Evolutionary conservation across 1,140 invertebrate species (phyloP), one percentile per base, ranked within the genome.

Genomic region (Procambarus virginalis): DNA sequence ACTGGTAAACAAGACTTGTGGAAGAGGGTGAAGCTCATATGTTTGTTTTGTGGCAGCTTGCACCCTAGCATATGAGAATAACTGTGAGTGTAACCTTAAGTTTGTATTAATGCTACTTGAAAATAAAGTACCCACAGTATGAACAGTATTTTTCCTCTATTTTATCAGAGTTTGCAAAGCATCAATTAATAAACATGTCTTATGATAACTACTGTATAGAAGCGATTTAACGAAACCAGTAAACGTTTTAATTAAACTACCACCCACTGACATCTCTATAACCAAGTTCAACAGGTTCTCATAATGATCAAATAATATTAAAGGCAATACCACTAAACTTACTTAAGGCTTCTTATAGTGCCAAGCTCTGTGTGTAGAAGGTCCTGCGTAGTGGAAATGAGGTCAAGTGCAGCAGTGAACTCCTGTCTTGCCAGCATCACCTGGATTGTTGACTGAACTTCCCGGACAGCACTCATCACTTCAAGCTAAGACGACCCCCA

Each of bases 391-490:
- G 98, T 98, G 86, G 97, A 96, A 92, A 99, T 99, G 76, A 99
- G 95, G 95, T 99, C 99, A 70, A 99, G 94, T 2, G 99, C 99
- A 51, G 98, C 98, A 58, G 99, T 98, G 95, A 99, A 99, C 94
- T 99, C 99, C 91, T 97, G 98, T 9, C 97, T 98, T 84, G 98
- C 98, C 22, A 99, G 94, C 14, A 99, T 94, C 73, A 98, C 95
- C 93, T 99, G 98, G 93, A 99, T 97, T 93, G 98, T 99, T 3
- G 98, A 97, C 94, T 99, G 99, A 77, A 99, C 99, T 95, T 99
- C 98, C 94, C 99, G 96, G 8, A 99, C 98, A 2, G 97, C 99
- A 49, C 97, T 96, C 96, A 99, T 99, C 80, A 99, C 94, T 94
- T 98, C 97, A 45, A 99, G 94, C 95, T 98, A 93, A 49, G 49